phyloP scores from a whole-genome alignment of 2,888 invertebrate genomes.

The Oxystoma pomonae region DNA sequence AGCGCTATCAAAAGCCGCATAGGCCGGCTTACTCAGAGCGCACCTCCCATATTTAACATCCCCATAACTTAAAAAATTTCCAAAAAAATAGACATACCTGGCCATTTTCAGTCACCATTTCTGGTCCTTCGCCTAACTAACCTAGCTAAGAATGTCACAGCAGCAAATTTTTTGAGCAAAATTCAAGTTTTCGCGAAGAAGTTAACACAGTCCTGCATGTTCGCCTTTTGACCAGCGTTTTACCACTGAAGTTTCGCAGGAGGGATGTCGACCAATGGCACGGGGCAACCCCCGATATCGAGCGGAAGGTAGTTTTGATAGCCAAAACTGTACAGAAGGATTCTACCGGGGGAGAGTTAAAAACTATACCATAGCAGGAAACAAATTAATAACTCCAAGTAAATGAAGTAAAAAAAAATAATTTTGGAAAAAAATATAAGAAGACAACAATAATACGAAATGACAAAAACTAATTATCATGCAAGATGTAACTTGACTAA shows the following conservation, averaged over 20 bases:
- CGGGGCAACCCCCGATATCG: constrained; percentile 45
- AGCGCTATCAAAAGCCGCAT: neutral
- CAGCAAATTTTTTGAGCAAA: constrained; percentile 21
- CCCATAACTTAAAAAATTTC: neutral
- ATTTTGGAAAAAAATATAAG: too few species aligned
- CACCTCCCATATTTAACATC: neutral
- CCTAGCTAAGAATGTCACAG: constrained; percentile 14
- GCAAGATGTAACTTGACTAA: too few species aligned
- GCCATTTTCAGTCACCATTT: constrained; percentile 46
- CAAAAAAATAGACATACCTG: constrained; percentile 35
- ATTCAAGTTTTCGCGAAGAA: constrained; percentile 26
- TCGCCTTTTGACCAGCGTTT: constrained; percentile 36
- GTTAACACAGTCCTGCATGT: constrained; percentile 37
- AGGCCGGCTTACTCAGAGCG: neutral
- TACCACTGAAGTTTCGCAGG: constrained; percentile 33
- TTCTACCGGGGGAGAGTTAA: neutral
- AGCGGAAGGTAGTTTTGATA: constrained; percentile 46
- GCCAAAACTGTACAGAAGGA: neutral
- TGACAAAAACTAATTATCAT: too few species aligned
- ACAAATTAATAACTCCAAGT: too few species aligned
- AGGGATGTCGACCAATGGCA: constrained; percentile 40
- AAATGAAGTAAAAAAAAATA: too few species aligned
- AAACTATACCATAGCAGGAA: too few species aligned
- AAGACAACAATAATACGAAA: too few species aligned
- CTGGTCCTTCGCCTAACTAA: constrained; percentile 25